Evolutionary conservation across 2,888 invertebrate genomes (phyloP).

Genomic region (Scaptomyza reducta): DNA sequence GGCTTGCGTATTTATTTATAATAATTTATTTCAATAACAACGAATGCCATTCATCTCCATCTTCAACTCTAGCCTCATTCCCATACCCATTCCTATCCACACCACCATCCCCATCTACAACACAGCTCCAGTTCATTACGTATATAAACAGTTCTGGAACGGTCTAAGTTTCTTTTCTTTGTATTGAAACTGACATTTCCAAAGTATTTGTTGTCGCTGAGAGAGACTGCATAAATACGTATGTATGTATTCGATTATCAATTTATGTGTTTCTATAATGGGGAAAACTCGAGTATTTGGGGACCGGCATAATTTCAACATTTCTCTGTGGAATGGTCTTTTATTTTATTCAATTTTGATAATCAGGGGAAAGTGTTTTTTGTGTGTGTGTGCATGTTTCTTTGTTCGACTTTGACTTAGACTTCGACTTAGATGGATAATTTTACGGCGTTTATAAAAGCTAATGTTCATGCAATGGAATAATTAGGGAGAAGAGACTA

Average conservation of each 20-base stretch:
- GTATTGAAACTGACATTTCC: slow-evolving; percentile 49
- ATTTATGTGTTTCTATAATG: slow-evolving; percentile 64
- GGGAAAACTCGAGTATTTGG: slow-evolving; percentile 43
- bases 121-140: slow-evolving; percentile 8
- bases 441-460: slow-evolving; percentile 15
- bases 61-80: slow-evolving; percentile 12
- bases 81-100: background rate
- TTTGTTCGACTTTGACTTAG: slow-evolving; percentile 3
- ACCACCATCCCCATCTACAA: slow-evolving; percentile 5
- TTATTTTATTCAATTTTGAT: slow-evolving; percentile 17
- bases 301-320: slow-evolving; percentile 54
- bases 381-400: background rate
- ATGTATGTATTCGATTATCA: slow-evolving; percentile 62
- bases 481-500: background rate
- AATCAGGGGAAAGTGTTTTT: slow-evolving; percentile 62
- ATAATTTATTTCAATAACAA: slow-evolving; percentile 80
- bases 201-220: slow-evolving; percentile 37
- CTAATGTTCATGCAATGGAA: background rate
- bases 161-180: slow-evolving; percentile 20
- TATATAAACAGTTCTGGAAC: slow-evolving; percentile 10
- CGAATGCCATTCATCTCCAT: slow-evolving; percentile 55
- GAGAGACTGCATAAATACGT: slow-evolving; percentile 50
- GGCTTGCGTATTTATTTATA: slow-evolving; percentile 80
- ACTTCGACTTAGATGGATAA: background rate
- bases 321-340: slow-evolving; percentile 24